Conservation (phyloP, 2,888 invertebrate genomes). For the Corythucha ciliata region DNA sequence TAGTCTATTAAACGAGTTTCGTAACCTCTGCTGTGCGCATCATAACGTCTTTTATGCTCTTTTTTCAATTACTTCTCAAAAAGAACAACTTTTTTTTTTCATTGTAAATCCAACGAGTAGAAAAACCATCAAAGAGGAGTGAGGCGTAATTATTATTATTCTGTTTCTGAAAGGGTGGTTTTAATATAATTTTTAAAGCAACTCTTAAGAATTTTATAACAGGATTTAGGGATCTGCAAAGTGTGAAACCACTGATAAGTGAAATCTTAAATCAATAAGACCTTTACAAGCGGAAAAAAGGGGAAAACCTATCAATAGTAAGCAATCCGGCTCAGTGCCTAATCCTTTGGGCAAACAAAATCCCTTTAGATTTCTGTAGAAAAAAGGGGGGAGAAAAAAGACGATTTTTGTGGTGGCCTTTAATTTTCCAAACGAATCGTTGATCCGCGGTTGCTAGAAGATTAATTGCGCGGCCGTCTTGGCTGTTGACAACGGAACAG, state of each 20-base stretch:
- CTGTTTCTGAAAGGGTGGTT: too few relatives aligned
- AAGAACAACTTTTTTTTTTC: too few relatives aligned
- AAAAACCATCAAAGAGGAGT: too few relatives aligned
- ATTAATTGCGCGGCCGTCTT: constrained; percentile 23
- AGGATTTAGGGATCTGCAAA: neutral
- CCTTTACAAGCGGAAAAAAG: constrained; percentile 9
- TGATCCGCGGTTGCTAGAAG: constrained; percentile 22
- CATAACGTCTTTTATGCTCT: too few relatives aligned
- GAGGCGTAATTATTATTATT: too few relatives aligned
- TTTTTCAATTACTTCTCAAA: too few relatives aligned
- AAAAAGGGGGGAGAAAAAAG: neutral
- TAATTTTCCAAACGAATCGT: constrained; percentile 6
- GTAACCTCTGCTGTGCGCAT: too few relatives aligned
- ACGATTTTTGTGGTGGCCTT: too few relatives aligned
- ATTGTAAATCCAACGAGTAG: too few relatives aligned
- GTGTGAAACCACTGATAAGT: constrained; percentile 22
- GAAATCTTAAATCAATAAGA: constrained; percentile 21
- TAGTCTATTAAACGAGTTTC: too few relatives aligned
- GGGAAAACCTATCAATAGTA: constrained; percentile 9
- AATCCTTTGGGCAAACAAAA: constrained; percentile 22
- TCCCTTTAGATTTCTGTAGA: constrained; percentile 3
- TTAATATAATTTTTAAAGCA: too few relatives aligned
- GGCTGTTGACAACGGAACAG: constrained; percentile 20
- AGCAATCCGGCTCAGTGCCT: constrained; percentile 17
- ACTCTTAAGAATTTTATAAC: constrained; percentile 1